Evolutionary conservation across 2,113 vertebrate species (phyloP).

Genomic region (Cariama cristata): DNA sequence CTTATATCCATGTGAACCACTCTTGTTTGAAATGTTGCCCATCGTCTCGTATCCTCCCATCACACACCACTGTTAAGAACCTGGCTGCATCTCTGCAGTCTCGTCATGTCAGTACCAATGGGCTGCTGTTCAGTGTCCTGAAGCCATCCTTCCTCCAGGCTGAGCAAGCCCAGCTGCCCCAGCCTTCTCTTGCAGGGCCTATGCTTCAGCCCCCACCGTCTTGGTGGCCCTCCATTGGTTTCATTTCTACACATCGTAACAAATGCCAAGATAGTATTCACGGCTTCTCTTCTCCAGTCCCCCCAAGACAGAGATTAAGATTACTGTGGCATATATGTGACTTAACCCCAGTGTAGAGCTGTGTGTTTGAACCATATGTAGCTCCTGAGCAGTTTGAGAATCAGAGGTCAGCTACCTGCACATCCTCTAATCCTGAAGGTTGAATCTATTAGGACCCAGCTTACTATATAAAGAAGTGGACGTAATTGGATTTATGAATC

Average conservation of each 20-base stretch:
- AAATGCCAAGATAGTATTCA: not conserved
- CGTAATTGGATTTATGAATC: conserved; percentile 60
- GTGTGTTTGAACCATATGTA: not conserved
- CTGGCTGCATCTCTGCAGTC: not conserved
- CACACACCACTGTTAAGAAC: not conserved
- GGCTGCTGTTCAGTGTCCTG: not conserved
- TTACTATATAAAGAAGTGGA: conserved; percentile 16
- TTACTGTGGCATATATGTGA: not conserved
- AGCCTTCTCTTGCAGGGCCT: not conserved
- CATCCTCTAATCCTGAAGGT: conserved; percentile 34
- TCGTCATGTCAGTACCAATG: fast-evolving
- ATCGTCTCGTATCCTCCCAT: not conserved
- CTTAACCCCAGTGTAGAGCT: not conserved
- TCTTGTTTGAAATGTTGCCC: not conserved
- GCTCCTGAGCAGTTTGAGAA: not conserved
- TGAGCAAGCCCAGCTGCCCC: not conserved
- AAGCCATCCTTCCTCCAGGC: not conserved
- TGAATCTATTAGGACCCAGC: not conserved
- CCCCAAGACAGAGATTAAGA: not conserved
- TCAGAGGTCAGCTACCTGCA: conserved; percentile 41
- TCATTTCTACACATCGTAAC: not conserved
- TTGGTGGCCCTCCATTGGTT: not conserved
- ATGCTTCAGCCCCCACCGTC: not conserved
- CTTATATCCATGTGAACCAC: not conserved
- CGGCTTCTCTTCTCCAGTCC: not conserved